These are phyloP conservation scores for Philypnodon macrostomus DNA, from an alignment of 2,797 vertebrate species.

Conservation along the genomic window DNA sequence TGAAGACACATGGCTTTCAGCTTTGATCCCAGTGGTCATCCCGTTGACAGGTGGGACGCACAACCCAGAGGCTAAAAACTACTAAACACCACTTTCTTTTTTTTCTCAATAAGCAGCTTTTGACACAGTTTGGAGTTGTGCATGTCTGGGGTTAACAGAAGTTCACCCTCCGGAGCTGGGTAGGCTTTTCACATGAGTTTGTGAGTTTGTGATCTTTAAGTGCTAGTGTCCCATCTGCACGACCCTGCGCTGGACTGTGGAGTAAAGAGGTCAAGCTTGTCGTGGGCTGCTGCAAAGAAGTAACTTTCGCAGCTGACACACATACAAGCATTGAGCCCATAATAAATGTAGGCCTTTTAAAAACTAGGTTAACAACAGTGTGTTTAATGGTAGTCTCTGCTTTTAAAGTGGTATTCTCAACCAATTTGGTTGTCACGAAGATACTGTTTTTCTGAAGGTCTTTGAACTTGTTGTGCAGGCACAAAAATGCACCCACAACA, in stretches of 20 bases:
- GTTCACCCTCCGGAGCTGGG: slow-evolving; percentile 21
- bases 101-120: neutral
- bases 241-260: too few species aligned
- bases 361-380: slow-evolving; percentile 6
- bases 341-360: neutral
- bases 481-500: slow-evolving; percentile 24
- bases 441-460: neutral
- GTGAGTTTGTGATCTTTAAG: slow-evolving; percentile 38
- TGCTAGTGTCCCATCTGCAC: slow-evolving; percentile 23
- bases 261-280: slow-evolving; percentile 41
- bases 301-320: slow-evolving; percentile 9
- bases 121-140: slow-evolving; percentile 4
- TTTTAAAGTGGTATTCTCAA: neutral
- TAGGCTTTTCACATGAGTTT: slow-evolving; percentile 36
- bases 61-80: slow-evolving; percentile 19
- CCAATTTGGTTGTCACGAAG: neutral
- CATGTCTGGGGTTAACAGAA: slow-evolving; percentile 19
- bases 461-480: slow-evolving; percentile 39
- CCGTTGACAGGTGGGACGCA: slow-evolving; percentile 28
- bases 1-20: slow-evolving; percentile 32
- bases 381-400: neutral
- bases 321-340: slow-evolving; percentile 2
- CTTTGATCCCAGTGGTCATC: slow-evolving; percentile 45
- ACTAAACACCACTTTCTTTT: neutral
- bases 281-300: slow-evolving; percentile 21